Base-by-base conservation (phyloP, 2,888 invertebrate genomes). In the Apeira syringaria region DNA sequence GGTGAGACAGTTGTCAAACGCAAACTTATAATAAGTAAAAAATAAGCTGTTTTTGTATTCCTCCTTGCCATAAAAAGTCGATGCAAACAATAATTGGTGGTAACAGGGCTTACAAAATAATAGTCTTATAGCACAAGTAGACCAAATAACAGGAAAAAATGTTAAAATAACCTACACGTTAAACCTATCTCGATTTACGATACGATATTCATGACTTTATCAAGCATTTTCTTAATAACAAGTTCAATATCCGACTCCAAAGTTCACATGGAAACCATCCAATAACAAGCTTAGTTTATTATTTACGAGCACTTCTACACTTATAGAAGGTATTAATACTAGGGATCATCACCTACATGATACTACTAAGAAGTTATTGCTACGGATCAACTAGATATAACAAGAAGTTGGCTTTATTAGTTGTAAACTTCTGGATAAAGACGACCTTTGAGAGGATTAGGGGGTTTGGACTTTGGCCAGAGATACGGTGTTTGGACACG, bases 241-340 rank as follows among this genome's bases (percentile, higher is more conserved):
- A 9, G 24, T 33, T 11, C 29, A 33, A 10, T 5, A 31, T 34
- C 18, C 4, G 7, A 25, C 27, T 36, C 31, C 41, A 53, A 61
- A 56, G 50, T 53, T 43, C 49, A 51, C 40, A 53, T 62, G 58
- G 56, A 61, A 45, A 33, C 40, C 30, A 20, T 47, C 55, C 51
- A 52, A 43, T 41, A 25, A 44, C 32, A 4, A 30, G 42, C 47
- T 55, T 54, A 51, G 17, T 6, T 5, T 1, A 25, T 29, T 47
- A 44, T 47, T 51, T 51, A 51, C 41, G 33, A 43, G 7, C 20
- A 20, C 42, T 26, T 37, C 40, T 35, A 36, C 22, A 36, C 29
- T 26, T 37, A 43, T 37, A 31, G 17, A 42, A 32, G 37, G 30
- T 45, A 49, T 46, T 50, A 38, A 45, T 40, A 50, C 43, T 38